Evolutionary conservation across 2,797 vertebrate species (phyloP), one percentile per base, ranked within the genome.

Genomic region (Thalassophryne amazonica): DNA sequence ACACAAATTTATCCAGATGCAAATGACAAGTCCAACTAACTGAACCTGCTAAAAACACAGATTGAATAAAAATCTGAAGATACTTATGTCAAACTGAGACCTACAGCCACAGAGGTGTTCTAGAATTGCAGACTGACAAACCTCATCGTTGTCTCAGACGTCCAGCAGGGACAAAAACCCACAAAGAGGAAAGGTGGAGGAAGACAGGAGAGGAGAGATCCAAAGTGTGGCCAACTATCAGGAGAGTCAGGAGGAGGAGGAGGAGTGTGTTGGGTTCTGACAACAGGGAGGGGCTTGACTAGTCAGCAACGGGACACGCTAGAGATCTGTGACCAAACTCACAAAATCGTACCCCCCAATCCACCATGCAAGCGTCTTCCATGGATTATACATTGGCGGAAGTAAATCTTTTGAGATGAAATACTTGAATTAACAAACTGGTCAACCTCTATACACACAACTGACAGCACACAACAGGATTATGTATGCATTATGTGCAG

Each of bases 111-210:
- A 25, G 0, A 45, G 23, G 10, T 19, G n/a, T 58, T 30, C 27
- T 13, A 56, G 15, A 48, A 53, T 48, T 24, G 41, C 29, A 43
- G 58, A 53, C 31, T 53, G 67, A 83, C 83, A 65, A 73, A 88
- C 86, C 86, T 88, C 61, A 73, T 36, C 27, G 38, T 47, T 43
- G 74, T 73, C 64, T 82, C 69, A 64, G 65, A 48, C 6, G 47
- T 80, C 80, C 76, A 53, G 69, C 30, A 55, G 51, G 24, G 55
- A 21, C 34, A 61, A 40, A 68, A 49, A 34, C 4, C 43, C 21
- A 51, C 49, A 55, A 19, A 50, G 29, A 60, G 33, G 27, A 53
- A 13, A 56, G 14, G 25, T 73, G 53, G 46, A 66, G 53, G 59
- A 58, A 73, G 59, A 53, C 50, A 68, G 43, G 33, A 68, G 37